Evolutionary conservation across 2,113 vertebrate genomes (phyloP).

Genomic region (Lepus timidus): DNA sequence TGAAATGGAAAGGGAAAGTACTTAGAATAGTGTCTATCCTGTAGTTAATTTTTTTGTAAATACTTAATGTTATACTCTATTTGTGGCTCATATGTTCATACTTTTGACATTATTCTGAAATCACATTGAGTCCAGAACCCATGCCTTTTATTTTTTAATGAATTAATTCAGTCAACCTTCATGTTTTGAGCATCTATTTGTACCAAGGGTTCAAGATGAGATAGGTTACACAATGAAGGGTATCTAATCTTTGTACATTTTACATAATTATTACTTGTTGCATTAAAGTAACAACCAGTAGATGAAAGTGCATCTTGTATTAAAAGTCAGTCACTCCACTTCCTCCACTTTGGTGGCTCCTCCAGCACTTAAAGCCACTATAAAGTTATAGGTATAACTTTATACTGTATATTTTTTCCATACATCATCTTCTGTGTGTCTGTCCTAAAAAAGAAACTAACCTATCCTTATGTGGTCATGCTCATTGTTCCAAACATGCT

Average conservation of each 20-base stretch:
- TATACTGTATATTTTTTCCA: background rate
- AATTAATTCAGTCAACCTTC: background rate
- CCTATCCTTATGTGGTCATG: background rate
- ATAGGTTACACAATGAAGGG: background rate
- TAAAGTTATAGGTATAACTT: background rate
- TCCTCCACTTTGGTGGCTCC: background rate
- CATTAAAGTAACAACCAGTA: slow-evolving; percentile 2
- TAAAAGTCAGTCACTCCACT: background rate
- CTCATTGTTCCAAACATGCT: background rate
- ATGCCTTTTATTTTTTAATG: background rate
- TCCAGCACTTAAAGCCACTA: background rate
- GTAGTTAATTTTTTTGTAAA: background rate
- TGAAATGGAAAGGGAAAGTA: background rate
- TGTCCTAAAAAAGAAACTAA: background rate
- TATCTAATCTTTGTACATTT: background rate
- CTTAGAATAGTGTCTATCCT: background rate
- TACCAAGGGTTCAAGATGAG: background rate
- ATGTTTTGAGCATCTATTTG: background rate
- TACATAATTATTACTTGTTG: background rate
- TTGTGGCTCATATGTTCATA: background rate
- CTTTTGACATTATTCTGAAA: background rate
- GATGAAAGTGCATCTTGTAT: background rate
- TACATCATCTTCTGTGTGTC: background rate
- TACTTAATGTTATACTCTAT: background rate
- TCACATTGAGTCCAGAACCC: background rate